Base-by-base conservation (phyloP, 2,888 invertebrate genomes). In the Anarsia innoxiella region DNA sequence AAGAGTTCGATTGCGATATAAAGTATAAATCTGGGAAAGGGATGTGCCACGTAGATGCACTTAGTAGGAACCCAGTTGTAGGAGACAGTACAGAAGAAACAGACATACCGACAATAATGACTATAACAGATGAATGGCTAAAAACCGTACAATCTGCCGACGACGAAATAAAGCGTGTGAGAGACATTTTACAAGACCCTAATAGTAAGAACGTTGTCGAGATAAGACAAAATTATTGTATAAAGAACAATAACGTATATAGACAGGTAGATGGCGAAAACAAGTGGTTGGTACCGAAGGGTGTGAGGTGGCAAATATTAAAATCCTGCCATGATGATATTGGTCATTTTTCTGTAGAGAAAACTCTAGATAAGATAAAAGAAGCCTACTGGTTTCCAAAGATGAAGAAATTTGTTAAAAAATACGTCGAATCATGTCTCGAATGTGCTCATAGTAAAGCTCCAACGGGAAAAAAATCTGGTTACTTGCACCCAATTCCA, bases 1-100 rank as follows among this genome's bases (percentile, higher is more conserved):
- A 31, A 12, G 46, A 48, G 15, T 51, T 36, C 25, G 38, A 48
- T 30, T 48, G 48, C 28, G 4, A 11, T 27, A 12, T 27, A 11
- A 12, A 27, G 12, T 27, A 27, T 12, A 10, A 12, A 10, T 12
- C 27, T 2, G 27, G 27, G 3, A 12, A 10, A 11, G 2, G 12
- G 2, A 27, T 27, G 27, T 12, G n/a, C 10, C 27, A 27, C 12
- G 27, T 9, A 3, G 27, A 27, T 27, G 27, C 27, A 12, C n/a
- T 27, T 3, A 27, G 14, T 16, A n/a, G 16, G 25, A 35, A 28
- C 12, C 12, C 28, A 28, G 4, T 28, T 3, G 3, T 3, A 26
- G n/a, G n/a, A 31, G 4, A 25, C 5, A 26, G 3, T 8, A 14
- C 14, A 5, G 4, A 26, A 9, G n/a, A n/a, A 3, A 3, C 2